phyloP scores from a whole-genome alignment of 2,797 vertebrate species.

The Microhierax caerulescens region DNA sequence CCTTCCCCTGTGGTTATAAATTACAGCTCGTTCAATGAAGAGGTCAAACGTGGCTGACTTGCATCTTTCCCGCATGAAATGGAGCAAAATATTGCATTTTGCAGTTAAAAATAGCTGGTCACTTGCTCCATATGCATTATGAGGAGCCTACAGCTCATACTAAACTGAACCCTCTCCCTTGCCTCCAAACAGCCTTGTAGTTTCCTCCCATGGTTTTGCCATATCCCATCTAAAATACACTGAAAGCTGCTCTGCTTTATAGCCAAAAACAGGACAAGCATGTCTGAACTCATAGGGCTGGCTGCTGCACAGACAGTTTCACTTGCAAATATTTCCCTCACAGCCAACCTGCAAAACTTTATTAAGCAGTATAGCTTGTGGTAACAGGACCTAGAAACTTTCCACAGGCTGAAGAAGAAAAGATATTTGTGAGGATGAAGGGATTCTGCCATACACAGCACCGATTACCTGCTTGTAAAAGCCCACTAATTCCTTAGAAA shows the following conservation, averaged over 20 bases:
- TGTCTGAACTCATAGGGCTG: neutral
- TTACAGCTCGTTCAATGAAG: neutral
- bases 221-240: neutral
- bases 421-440: neutral
- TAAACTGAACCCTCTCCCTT: neutral
- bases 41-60: neutral
- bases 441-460: neutral
- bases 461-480: neutral
- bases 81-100: neutral
- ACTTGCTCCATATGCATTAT: accelerated
- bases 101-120: neutral
- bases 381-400: neutral
- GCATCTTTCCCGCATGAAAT: neutral
- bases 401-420: neutral
- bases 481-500: neutral
- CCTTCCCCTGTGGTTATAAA: neutral
- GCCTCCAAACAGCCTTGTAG: neutral
- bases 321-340: neutral
- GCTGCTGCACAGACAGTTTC: neutral
- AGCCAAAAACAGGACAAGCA: neutral
- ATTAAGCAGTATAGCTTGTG: neutral
- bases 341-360: neutral
- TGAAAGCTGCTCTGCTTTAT: neutral
- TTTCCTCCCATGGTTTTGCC: neutral
- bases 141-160: neutral